These are phyloP conservation scores for Microctonus aethiopoides DNA, from an alignment of 2,888 invertebrate species.

Conservation along the genomic window DNA sequence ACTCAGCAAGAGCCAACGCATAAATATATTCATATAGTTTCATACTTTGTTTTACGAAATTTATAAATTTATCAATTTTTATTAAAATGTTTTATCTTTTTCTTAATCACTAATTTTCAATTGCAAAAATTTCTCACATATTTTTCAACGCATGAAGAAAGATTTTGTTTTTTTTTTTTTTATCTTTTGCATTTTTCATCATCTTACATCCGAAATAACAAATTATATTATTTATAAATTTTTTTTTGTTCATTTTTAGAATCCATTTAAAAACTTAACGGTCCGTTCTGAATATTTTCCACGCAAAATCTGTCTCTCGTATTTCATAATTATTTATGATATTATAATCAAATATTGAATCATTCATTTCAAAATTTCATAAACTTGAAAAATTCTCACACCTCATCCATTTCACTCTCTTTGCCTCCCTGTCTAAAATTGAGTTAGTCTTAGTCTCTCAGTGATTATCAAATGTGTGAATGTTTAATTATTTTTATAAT, in stretches of 20 bases:
- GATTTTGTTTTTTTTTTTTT: slow-evolving; percentile 1
- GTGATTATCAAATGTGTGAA: slow-evolving; percentile 66
- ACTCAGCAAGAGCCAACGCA: slow-evolving; percentile 54
- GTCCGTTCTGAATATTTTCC: slow-evolving; percentile 23
- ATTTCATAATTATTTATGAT: neutral
- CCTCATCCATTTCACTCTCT: neutral
- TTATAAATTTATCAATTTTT: slow-evolving; percentile 42
- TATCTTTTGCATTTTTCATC: neutral
- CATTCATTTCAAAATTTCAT: neutral
- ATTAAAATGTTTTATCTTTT: no score
- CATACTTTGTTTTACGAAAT: slow-evolving; percentile 40
- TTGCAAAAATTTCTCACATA: slow-evolving; percentile 23
- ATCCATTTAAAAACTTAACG: slow-evolving; percentile 7
- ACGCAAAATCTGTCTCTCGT: neutral
- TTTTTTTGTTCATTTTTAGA: neutral
- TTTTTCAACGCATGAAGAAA: neutral
- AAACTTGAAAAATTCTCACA: neutral
- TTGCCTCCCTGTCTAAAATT: slow-evolving; percentile 46
- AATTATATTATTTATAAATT: slow-evolving; percentile 20
- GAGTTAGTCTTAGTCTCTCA: slow-evolving; percentile 68
- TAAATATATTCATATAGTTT: slow-evolving; percentile 55
- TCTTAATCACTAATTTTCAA: slow-evolving; percentile 38
- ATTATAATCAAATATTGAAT: neutral
- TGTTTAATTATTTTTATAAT: slow-evolving; percentile 53
- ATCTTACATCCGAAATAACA: neutral